Evolutionary conservation across 2,113 vertebrate species (phyloP).

Genomic region (Epinephelus cyanopodus): DNA sequence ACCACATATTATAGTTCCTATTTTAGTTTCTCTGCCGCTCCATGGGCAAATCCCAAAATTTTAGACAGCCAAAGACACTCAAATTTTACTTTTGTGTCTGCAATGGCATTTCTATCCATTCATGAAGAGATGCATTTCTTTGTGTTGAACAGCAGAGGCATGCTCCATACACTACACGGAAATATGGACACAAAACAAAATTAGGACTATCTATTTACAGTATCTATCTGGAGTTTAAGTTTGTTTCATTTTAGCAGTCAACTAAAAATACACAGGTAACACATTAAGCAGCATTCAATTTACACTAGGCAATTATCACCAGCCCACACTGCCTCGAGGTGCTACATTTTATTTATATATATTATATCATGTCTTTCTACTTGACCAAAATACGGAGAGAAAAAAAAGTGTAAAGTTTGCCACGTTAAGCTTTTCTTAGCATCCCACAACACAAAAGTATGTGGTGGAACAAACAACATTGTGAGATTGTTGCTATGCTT

Average conservation of each 20-base stretch:
- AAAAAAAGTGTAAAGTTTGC: background rate
- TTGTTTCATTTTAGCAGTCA: background rate
- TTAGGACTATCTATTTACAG: background rate
- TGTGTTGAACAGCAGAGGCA: too few relatives aligned
- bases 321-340: conserved; percentile 30
- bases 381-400: background rate
- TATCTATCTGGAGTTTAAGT: background rate
- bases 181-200: too few relatives aligned
- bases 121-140: too few relatives aligned
- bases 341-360: background rate
- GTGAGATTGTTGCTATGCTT: background rate
- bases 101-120: too few relatives aligned
- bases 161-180: too few relatives aligned
- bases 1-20: too few relatives aligned
- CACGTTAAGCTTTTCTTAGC: background rate
- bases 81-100: too few relatives aligned
- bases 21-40: too few relatives aligned
- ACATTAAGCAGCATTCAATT: conserved; percentile 16
- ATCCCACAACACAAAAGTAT: conserved; percentile 6
- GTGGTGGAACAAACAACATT: background rate
- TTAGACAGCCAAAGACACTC: too few relatives aligned
- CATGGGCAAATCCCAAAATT: too few relatives aligned
- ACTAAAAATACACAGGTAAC: conserved; percentile 35
- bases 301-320: conserved; percentile 43
- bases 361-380: background rate